These are phyloP conservation scores for Dicentrarchus labrax DNA, from an alignment of 2,113 vertebrate genomes.

Conservation along the genomic window DNA sequence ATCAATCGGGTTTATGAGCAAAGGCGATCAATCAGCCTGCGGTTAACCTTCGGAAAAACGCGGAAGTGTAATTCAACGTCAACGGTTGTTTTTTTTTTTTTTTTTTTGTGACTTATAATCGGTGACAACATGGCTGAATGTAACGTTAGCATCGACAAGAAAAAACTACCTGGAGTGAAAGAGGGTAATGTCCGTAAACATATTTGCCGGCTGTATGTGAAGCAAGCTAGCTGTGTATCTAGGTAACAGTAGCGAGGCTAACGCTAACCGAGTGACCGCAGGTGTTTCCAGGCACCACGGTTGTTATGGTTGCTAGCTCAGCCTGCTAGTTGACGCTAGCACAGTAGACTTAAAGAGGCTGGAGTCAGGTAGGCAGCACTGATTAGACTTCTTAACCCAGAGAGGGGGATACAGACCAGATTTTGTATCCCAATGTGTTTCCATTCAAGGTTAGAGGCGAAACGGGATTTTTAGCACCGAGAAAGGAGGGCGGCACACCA, in stretches of 20 bases:
- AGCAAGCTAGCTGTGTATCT: conserved; percentile 31
- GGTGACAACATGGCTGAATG: conserved; percentile 85
- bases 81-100: conserved; percentile 32
- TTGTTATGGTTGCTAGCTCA: conserved; percentile 34
- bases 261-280: conserved; percentile 14
- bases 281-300: conserved; percentile 2
- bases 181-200: conserved; percentile 80
- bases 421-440: not conserved
- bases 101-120: conserved; percentile 61
- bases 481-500: not conserved
- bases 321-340: conserved; percentile 54
- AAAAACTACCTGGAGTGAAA: conserved; percentile 87
- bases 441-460: not conserved
- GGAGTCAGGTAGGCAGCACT: conserved; percentile 11
- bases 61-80: conserved; percentile 72
- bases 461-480: not conserved
- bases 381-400: not conserved
- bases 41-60: conserved; percentile 74
- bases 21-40: conserved; percentile 74
- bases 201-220: conserved; percentile 28
- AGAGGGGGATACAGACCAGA: not conserved
- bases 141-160: conserved; percentile 85
- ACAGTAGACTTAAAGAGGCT: not conserved
- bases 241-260: conserved; percentile 1
- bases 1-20: conserved; percentile 77